Conservation (phyloP, 2,113 vertebrate species). For the Pelecanus crispus region DNA sequence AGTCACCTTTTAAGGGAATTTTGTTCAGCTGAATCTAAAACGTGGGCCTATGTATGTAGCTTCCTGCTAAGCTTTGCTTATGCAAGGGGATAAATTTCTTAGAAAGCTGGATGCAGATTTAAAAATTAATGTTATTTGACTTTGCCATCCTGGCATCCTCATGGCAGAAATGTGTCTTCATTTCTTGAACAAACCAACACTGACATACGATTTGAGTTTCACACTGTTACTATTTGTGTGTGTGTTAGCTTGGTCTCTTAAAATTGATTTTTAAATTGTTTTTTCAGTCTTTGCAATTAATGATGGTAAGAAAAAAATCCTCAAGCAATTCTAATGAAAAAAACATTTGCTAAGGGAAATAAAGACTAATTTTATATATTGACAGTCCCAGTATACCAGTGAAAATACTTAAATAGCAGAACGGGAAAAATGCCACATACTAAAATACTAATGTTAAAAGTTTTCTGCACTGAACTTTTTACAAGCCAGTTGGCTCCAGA, state of each 20-base stretch:
- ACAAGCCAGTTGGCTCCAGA: background rate
- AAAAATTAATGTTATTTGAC: background rate
- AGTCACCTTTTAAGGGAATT: background rate
- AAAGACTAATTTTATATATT: background rate
- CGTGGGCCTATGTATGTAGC: fast-evolving
- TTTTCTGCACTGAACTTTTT: background rate
- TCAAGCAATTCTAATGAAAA: background rate
- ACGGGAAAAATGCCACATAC: fast-evolving
- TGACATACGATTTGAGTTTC: background rate
- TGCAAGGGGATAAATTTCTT: background rate
- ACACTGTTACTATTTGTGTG: background rate
- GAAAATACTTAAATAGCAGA: background rate
- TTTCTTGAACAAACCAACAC: background rate
- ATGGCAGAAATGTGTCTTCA: background rate
- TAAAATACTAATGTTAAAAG: background rate
- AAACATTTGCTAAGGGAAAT: background rate
- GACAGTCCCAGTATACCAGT: background rate
- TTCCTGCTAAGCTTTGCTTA: background rate
- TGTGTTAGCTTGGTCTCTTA: background rate
- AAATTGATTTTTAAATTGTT: background rate
- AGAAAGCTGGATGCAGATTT: background rate
- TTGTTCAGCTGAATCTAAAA: background rate
- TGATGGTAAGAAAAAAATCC: background rate
- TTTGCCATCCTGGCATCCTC: background rate
- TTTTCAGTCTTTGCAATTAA: background rate